phyloP scores from a whole-genome alignment of 2,113 vertebrate genomes.

The Origma solitaria region DNA sequence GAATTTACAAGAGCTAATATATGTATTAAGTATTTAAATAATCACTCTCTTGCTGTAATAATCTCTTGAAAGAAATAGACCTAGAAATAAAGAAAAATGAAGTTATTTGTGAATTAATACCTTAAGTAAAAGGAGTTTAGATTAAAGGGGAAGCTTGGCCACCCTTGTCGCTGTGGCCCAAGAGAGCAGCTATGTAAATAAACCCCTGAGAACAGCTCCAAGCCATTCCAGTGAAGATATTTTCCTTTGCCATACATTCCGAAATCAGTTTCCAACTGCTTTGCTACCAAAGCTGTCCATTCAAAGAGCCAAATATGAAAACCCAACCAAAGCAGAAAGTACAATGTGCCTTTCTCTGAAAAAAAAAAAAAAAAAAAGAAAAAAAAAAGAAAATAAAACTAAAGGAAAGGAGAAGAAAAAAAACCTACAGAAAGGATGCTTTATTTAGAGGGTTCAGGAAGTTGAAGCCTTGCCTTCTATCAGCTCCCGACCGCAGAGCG shows the following conservation, averaged over 20 bases:
- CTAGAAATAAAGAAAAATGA: not conserved
- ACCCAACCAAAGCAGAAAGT: not conserved
- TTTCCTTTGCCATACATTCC: not conserved
- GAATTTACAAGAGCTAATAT: not conserved
- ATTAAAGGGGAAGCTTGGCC: not conserved
- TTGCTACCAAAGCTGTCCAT: not conserved
- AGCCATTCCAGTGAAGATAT: not conserved
- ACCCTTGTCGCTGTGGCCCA: not conserved
- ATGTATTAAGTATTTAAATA: not conserved
- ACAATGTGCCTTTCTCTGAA: conserved; percentile 33
- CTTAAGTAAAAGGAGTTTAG: not conserved
- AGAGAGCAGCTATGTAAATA: conserved; percentile 15
- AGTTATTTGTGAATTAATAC: not conserved
- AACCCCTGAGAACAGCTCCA: conserved; percentile 3
- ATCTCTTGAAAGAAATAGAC: not conserved
- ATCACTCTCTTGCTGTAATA: not conserved
- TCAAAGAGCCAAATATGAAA: not conserved
- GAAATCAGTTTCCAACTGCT: conserved; percentile 31
- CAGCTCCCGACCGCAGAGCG: conserved; percentile 9
- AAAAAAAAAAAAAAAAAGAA: too few species aligned
- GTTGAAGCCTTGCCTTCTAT: conserved; percentile 26
- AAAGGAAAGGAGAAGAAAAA: too few species aligned
- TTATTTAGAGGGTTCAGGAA: conserved; percentile 54
- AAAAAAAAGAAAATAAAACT: too few species aligned
- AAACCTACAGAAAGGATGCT: conserved; percentile 20